A percentile compares a stretch with the other conserved stretches of the same genome.
These are phyloP conservation scores for Microctenopoma lineatum DNA, from an alignment of 2,797 vertebrate genomes.

Conservation along the genomic window DNA sequence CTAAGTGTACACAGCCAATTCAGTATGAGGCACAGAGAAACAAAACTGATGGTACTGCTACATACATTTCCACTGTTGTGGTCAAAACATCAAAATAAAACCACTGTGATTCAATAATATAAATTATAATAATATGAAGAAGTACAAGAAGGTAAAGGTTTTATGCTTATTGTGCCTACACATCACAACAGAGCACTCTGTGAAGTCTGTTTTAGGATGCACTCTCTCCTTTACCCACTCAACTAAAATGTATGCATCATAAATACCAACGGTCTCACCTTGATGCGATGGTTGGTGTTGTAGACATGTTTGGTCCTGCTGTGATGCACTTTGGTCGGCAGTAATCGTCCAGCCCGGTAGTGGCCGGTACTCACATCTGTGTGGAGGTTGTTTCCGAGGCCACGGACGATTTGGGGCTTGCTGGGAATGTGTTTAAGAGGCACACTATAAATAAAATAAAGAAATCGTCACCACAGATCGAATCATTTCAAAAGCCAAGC, in stretches of 20 bases:
- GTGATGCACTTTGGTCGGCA: constrained; percentile 92
- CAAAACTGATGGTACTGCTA: neutral
- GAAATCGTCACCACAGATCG: neutral
- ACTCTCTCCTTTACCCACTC: neutral
- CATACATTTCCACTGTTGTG: neutral
- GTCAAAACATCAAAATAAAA: neutral
- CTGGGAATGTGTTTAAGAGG: constrained; percentile 95
- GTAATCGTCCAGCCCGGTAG: constrained; percentile 89
- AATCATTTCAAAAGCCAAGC: neutral
- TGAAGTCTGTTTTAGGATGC: neutral
- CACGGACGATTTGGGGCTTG: constrained; percentile 93
- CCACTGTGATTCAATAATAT: neutral
- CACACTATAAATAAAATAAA: constrained; percentile 78
- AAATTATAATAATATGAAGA: neutral
- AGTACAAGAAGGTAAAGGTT: neutral
- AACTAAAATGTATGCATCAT: neutral
- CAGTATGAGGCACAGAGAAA: neutral
- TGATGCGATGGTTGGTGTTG: constrained; percentile 88
- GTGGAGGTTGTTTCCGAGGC: constrained; percentile 86
- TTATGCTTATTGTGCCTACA: neutral
- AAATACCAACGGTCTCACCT: constrained; percentile 76
- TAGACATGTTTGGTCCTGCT: constrained; percentile 91
- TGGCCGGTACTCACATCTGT: constrained; percentile 89
- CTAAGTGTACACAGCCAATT: neutral
- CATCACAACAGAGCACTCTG: neutral